Conservation (phyloP, 2,888 invertebrate species). For the Spodoptera littoralis region DNA sequence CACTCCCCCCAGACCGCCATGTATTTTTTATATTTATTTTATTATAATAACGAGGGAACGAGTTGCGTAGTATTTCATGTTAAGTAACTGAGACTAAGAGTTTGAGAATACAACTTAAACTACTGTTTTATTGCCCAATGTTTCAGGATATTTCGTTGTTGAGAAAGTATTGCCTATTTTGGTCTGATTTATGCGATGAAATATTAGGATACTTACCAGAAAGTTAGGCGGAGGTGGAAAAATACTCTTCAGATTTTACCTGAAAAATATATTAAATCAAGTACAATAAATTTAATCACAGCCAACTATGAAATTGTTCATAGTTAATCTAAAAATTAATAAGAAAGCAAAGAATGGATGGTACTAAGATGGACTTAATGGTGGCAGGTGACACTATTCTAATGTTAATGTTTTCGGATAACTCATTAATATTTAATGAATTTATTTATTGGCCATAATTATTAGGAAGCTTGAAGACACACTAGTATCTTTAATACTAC, state of each 20-base stretch:
- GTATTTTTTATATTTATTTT: constrained; percentile 51
- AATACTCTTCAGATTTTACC: constrained; percentile 10
- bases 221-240: constrained; percentile 4
- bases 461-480: too few relatives aligned
- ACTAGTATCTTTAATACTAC: too few relatives aligned
- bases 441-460: too few relatives aligned
- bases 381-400: too few relatives aligned
- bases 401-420: too few relatives aligned
- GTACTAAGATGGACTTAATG: too few relatives aligned
- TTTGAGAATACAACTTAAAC: constrained; percentile 34
- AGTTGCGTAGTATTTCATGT: constrained; percentile 20
- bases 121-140: constrained; percentile 33
- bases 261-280: constrained; percentile 3
- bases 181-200: constrained; percentile 27
- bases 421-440: too few relatives aligned
- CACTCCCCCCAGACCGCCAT: constrained; percentile 23
- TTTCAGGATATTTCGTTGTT: constrained; percentile 12
- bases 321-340: neutral
- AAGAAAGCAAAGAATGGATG: constrained; percentile 1
- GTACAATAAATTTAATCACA: too few relatives aligned
- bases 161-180: constrained; percentile 6
- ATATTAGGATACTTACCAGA: constrained; percentile 20
- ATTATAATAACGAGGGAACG: constrained; percentile 34
- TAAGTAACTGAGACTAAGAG: constrained; percentile 24
- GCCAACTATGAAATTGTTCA: too few relatives aligned